Base-by-base conservation (phyloP, 1,140 invertebrate genomes). In the Carposina sasakii region DNA sequence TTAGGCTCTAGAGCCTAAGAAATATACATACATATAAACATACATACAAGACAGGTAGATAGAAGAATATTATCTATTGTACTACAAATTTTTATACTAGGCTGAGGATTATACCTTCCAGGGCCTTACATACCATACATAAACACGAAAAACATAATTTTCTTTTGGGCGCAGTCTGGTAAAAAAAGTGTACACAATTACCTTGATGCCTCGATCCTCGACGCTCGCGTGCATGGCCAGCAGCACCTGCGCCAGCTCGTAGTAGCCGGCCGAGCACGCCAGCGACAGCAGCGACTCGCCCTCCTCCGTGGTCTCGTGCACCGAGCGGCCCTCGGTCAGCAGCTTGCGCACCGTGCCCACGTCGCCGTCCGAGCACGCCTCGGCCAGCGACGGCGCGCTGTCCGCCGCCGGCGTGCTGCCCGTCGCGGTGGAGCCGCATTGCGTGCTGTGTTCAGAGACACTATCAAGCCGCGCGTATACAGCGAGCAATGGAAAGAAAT, bases 201-300 rank as follows among this genome's bases (percentile, higher is more conserved):
- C 79, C 71, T 89, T 89, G 65, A 96, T 94, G 22, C 97, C 96
- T 33, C 96, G 88, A 79, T 98, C 96, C 87, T 99, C 97, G 33
- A 98, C 96, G 86, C 98, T 98, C 23, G 96, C 96, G 85, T 95
- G 94, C 96, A 98, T 98, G 23, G 96, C 96, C 65, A 99, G 87
- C 59, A 98, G 85, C 67, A 98, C 95, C 88, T 97, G 94, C 52
- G 94, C 96, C 56, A 97, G 88, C 81, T 97, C 96, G 86, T 93
- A 97, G 85, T 97, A 97, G 23, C 96, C 96, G 34, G 96, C 95
- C 43, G 94, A 95, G 82, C 95, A 97, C 37, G 96, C 96, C 55
- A 97, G 89, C 10, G 95, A 96, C 21, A 98, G 88, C 33, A 98
- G 85, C 67, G 93, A 95, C 81, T 97, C 96, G 54, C 96, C 96